A percentile compares a stretch with the other conserved stretches of the same genome.
These are phyloP conservation scores for Colletes gigas DNA, from an alignment of 1,140 invertebrate species.

Conservation along the genomic window DNA sequence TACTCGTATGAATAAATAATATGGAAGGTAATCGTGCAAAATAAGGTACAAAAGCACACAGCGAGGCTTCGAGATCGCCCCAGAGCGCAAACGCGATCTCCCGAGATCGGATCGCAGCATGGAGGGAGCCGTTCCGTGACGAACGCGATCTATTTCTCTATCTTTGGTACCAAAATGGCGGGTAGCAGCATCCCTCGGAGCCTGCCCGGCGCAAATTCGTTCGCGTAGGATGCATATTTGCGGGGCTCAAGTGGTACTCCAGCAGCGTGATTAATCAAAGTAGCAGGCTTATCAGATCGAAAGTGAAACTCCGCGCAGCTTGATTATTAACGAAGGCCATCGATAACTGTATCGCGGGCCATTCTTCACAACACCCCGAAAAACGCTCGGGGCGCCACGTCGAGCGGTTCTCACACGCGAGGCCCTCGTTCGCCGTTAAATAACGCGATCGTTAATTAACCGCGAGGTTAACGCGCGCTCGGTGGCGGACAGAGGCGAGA, in stretches of 20 bases:
- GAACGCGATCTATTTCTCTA: no score
- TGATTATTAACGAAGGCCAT: conserved; percentile 43
- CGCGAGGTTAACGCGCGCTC: conserved; percentile 17
- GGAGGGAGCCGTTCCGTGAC: no score
- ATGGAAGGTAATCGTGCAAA: no score
- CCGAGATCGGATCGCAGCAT: no score
- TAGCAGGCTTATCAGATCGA: conserved; percentile 1
- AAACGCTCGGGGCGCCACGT: conserved; percentile 10
- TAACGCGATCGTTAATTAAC: conserved; percentile 51
- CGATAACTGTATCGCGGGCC: conserved; percentile 37
- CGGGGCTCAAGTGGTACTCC: neutral
- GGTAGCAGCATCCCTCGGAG: no score
- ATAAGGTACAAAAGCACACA: no score
- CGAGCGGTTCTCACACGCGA: conserved; percentile 23
- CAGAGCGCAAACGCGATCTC: no score
- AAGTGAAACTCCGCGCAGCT: conserved; percentile 17
- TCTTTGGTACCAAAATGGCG: no score
- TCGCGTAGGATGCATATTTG: no score
- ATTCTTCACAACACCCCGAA: conserved; percentile 38
- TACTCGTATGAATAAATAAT: no score
- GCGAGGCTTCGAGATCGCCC: no score
- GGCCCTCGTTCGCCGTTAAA: conserved; percentile 12
- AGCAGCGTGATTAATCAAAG: conserved; percentile 12
- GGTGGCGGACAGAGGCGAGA: conserved; percentile 1
- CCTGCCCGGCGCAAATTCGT: no score